These are phyloP conservation scores for Smithornis capensis DNA, from an alignment of 2,113 vertebrate species.

Conservation along the genomic window DNA sequence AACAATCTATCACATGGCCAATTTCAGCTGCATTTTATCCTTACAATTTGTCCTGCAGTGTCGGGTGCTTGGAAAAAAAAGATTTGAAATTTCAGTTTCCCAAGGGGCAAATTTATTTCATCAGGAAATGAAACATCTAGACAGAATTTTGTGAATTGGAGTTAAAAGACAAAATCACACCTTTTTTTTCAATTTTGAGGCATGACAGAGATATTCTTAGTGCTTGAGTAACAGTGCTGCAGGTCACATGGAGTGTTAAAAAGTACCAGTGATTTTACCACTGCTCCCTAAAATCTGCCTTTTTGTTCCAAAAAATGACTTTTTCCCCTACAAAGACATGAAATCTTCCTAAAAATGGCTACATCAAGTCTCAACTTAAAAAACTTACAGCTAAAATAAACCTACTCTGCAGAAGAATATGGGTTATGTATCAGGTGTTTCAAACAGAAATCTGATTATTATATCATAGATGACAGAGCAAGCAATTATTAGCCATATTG, in stretches of 20 bases:
- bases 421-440: background rate
- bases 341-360: background rate
- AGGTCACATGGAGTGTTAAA: background rate
- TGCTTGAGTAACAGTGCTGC: background rate
- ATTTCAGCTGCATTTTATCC: background rate
- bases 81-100: background rate
- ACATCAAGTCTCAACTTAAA: background rate
- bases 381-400: background rate
- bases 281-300: background rate
- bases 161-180: background rate
- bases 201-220: background rate
- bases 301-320: background rate
- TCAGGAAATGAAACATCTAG: constrained; percentile 6
- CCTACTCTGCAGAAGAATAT: background rate
- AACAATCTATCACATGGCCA: background rate
- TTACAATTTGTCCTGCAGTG: background rate
- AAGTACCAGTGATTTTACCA: background rate
- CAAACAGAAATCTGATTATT: background rate
- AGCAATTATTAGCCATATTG: background rate
- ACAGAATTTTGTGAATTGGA: background rate
- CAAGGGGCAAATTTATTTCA: background rate
- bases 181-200: background rate
- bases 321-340: background rate
- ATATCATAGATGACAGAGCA: background rate
- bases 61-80: background rate